Base-by-base conservation (phyloP, 2,797 vertebrate species). In the Buphagus erythrorhynchus region DNA sequence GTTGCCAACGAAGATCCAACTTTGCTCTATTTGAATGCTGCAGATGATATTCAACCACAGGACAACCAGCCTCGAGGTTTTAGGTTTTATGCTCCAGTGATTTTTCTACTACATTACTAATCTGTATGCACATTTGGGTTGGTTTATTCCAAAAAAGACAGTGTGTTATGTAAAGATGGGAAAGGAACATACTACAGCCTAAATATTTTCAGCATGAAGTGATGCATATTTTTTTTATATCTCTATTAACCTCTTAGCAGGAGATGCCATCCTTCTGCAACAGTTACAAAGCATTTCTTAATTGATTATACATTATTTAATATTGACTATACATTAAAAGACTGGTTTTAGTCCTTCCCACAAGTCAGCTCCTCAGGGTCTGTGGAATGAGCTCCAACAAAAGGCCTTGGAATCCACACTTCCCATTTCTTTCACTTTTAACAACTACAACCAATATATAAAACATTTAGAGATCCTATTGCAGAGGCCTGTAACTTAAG, bases 21-120 rank as follows among this genome's bases (percentile, higher is more conserved):
- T 81, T 28, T 17, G 63, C 26, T 81, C 16, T 25, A 10, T 65
- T 24, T 86, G 63, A 81, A 76, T 58, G 57, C 40, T 75, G 51
- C 57, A 65, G 76, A 91, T 86, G 83, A 86, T 75, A 29, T 18
- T 69, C 76, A 91, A 58, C 71, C 69, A 81, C 69, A 76, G 76
- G 58, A 86, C 79, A 81, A 75, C 71, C 83, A 86, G 83, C 83
- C 83, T 86, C 86, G 10, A 95, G 95, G 86, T 89, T 93, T 93
- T 74, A 67, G 54, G 81, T 63, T 95, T 93, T 65, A 77, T 8
- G 84, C 84, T 89, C 72, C 78, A 51, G 74, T 72, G 84, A 68
- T 71, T 94, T 54, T 93, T 95, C 91, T 96, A 94, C 92, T 89
- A 71, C 72, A 66, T 92, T 66, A 80, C 88, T 88, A 69, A 95